A percentile compares a stretch with the other conserved stretches of the same genome.
Conservation (phyloP, 2,797 vertebrate species). For the Erpetoichthys calabaricus region DNA sequence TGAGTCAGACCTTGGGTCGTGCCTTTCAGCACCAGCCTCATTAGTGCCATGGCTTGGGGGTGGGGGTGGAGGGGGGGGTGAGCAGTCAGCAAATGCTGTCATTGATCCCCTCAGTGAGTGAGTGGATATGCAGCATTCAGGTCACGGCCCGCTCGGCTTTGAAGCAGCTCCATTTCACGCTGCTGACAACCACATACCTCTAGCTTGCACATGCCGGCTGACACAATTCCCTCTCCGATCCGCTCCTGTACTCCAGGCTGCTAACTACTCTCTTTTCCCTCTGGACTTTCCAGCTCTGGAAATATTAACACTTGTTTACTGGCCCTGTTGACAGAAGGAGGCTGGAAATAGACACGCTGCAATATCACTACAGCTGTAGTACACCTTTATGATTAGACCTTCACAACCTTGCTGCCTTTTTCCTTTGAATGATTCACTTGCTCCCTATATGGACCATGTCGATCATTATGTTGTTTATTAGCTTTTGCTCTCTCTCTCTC, state of each 20-base stretch:
- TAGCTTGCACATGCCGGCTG: constrained; percentile 27
- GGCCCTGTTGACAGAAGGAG: constrained; percentile 45
- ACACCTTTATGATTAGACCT: too few relatives aligned
- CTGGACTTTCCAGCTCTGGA: constrained; percentile 30
- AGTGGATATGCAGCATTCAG: constrained; percentile 37
- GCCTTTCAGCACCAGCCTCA: constrained; percentile 50
- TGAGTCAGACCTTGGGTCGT: constrained; percentile 40
- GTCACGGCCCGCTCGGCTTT: constrained; percentile 50
- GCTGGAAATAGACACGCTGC: constrained; percentile 28
- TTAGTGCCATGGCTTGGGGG: constrained; percentile 26
- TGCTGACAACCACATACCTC: constrained; percentile 41
- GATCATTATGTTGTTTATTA: too few relatives aligned
- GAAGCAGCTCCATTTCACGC: constrained; percentile 43
- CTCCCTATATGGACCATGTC: too few relatives aligned
- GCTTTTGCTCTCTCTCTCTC: too few relatives aligned
- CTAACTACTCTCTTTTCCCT: constrained; percentile 41
- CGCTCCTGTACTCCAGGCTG: constrained; percentile 27
- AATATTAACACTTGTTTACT: constrained; percentile 54
- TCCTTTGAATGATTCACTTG: too few relatives aligned
- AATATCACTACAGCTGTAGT: constrained; percentile 12
- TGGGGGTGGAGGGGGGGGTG: constrained; percentile 19
- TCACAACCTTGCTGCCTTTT: too few relatives aligned
- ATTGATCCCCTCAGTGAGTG: constrained; percentile 50
- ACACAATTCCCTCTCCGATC: constrained; percentile 34
- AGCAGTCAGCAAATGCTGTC: constrained; percentile 45